Evolutionary conservation across 2,888 invertebrate genomes (phyloP).

Genomic region (Polydrusus tereticollis): DNA sequence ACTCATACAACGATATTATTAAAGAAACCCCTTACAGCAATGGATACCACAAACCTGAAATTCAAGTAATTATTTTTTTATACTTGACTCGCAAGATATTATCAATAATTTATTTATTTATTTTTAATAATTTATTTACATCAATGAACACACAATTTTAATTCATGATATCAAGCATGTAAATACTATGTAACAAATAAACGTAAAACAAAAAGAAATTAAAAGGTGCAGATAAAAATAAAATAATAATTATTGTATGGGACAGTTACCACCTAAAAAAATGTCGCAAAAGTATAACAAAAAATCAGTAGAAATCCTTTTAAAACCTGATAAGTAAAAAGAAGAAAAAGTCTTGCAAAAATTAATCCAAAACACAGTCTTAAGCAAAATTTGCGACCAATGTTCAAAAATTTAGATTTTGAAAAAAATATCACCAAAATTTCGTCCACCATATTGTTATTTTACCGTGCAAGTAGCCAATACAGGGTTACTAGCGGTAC

Average conservation of each 20-base stretch:
- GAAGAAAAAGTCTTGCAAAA: constrained; percentile 42
- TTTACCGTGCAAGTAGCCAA: constrained; percentile 41
- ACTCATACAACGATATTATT: neutral
- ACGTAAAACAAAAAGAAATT: constrained; percentile 34
- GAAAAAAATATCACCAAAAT: constrained; percentile 15
- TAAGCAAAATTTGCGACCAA: constrained; percentile 29
- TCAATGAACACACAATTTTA: constrained; percentile 13
- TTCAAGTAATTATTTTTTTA: neutral
- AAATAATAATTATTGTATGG: constrained; percentile 17
- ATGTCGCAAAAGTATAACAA: neutral
- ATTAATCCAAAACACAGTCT: constrained; percentile 57
- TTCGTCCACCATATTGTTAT: constrained; percentile 35
- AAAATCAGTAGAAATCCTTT: neutral
- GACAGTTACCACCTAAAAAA: neutral
- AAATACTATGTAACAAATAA: constrained; percentile 34
- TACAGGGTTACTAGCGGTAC: constrained; percentile 32
- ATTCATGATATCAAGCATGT: constrained; percentile 36
- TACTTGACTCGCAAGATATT: neutral
- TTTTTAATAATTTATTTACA: constrained; percentile 22
- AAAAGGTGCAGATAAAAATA: constrained; percentile 45
- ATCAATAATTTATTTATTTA: too few relatives aligned
- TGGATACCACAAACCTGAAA: neutral
- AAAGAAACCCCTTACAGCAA: too few relatives aligned
- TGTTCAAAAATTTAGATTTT: constrained; percentile 38
- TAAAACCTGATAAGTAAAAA: neutral